Evolutionary conservation across 2,888 invertebrate genomes (phyloP).

Genomic region (Zele albiditarsus): DNA sequence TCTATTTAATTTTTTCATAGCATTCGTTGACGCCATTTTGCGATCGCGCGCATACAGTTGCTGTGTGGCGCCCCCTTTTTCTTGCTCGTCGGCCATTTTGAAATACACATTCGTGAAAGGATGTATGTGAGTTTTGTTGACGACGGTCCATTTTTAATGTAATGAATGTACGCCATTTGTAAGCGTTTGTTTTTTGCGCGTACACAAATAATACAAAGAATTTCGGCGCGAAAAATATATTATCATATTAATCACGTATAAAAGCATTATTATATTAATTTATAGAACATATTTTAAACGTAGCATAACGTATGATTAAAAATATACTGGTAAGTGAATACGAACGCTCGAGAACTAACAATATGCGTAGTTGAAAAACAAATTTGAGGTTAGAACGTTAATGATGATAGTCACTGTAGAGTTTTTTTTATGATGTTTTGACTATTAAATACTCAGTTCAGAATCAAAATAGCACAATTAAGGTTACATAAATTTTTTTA

Average conservation of each 20-base stretch:
- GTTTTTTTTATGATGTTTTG: not conserved
- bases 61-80: too few species aligned
- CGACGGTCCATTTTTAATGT: not conserved
- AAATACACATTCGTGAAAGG: not conserved
- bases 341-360: not conserved
- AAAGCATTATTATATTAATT: not conserved
- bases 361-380: not conserved
- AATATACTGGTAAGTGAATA: not conserved
- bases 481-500: not conserved
- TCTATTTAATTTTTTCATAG: too few species aligned
- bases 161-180: not conserved
- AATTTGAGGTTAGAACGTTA: constrained; percentile 21
- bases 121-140: not conserved
- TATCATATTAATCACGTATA: not conserved
- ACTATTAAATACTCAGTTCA: not conserved
- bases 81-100: not conserved
- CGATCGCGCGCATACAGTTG: too few species aligned
- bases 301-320: not conserved
- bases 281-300: not conserved
- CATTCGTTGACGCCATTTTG: too few species aligned
- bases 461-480: not conserved
- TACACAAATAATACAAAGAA: not conserved
- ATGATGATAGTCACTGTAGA: not conserved
- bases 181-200: constrained; percentile 2
- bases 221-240: constrained; percentile 19